These are phyloP conservation scores for Cryptus viduatorius DNA, from an alignment of 2,888 invertebrate genomes.

Conservation along the genomic window DNA sequence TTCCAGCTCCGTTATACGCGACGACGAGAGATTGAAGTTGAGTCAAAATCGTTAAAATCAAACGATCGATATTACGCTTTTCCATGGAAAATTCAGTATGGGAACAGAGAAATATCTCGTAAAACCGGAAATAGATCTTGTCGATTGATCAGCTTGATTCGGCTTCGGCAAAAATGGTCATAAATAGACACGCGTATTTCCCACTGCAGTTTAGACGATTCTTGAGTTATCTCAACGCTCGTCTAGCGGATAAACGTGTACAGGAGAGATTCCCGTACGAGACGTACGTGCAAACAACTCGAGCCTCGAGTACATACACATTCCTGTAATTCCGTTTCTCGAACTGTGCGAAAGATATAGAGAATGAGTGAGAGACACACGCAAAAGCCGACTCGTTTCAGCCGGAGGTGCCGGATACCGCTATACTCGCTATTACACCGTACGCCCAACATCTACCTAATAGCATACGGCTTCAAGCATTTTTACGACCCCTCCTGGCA, in stretches of 20 bases:
- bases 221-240: slow-evolving; percentile 50
- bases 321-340: slow-evolving; percentile 3
- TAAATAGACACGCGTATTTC: slow-evolving; percentile 37
- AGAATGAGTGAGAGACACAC: neutral
- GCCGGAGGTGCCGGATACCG: slow-evolving; percentile 37
- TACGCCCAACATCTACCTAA: slow-evolving; percentile 57
- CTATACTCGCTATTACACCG: slow-evolving; percentile 59
- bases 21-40: neutral
- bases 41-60: neutral
- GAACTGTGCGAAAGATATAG: neutral
- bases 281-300: slow-evolving; percentile 45
- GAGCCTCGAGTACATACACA: slow-evolving; percentile 25
- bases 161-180: neutral
- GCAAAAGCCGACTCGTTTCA: slow-evolving; percentile 23
- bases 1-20: neutral
- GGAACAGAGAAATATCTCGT: neutral
- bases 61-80: neutral
- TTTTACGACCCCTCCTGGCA: slow-evolving; percentile 51
- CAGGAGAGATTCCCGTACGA: slow-evolving; percentile 41
- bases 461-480: slow-evolving; percentile 41
- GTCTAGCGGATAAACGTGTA: slow-evolving; percentile 45
- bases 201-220: slow-evolving; percentile 27
- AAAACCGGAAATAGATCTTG: neutral
- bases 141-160: neutral
- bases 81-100: no score